Evolutionary conservation across 1,140 invertebrate species (phyloP).

Genomic region (Lasaia peninsularis): DNA sequence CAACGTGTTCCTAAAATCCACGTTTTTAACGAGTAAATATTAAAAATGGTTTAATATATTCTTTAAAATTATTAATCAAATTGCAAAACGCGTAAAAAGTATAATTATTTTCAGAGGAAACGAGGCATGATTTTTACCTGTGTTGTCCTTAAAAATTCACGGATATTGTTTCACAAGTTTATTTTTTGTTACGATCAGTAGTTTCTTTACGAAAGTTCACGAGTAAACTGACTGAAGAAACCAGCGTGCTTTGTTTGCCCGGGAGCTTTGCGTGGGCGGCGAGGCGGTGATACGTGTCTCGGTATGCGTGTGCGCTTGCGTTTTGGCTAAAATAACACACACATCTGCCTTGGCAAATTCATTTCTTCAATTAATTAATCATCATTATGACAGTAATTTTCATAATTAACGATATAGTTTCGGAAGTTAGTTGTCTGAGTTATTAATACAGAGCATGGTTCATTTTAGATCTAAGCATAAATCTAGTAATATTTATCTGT

Average conservation of each 20-base stretch:
- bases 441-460: no score
- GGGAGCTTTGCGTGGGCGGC: constrained; percentile 3
- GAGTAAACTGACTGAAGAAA: constrained; percentile 5
- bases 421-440: background rate
- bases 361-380: constrained; percentile 8
- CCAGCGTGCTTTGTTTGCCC: constrained; percentile 5
- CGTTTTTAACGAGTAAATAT: no score
- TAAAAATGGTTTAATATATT: no score
- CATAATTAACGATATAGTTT: constrained; percentile 1
- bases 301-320: constrained; percentile 3
- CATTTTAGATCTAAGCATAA: no score
- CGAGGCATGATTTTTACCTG: no score
- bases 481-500: no score
- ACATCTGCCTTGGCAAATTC: constrained; percentile 5
- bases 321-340: constrained; percentile 5
- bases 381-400: background rate
- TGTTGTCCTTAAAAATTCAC: no score
- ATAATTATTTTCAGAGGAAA: no score
- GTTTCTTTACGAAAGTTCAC: constrained; percentile 7
- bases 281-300: background rate
- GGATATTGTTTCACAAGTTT: no score
- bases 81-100: no score
- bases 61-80: no score
- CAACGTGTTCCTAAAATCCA: no score
- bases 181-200: background rate